A percentile compares a stretch with the other conserved stretches of the same genome.
Conservation (phyloP, 2,113 vertebrate species). For the Ranitomeya variabilis region DNA sequence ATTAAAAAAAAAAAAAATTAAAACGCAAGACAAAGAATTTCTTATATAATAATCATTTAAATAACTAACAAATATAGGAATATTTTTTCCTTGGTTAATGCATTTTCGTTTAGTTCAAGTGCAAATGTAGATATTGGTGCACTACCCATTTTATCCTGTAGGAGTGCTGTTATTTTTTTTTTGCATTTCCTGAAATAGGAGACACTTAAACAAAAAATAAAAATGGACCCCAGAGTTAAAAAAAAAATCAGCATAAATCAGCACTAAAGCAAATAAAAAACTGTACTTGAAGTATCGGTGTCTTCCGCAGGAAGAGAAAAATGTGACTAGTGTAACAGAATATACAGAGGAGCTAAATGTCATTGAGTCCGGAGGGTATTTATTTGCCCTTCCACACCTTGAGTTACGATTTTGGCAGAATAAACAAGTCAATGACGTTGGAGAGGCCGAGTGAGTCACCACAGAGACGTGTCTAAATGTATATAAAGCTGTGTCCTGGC, state of each 20-base stretch:
- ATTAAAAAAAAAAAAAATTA: too few species aligned
- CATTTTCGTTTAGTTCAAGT: too few species aligned
- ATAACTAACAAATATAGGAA: too few species aligned
- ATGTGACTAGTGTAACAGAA: neutral
- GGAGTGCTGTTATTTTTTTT: neutral
- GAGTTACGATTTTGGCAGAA: conserved; percentile 13
- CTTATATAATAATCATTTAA: too few species aligned
- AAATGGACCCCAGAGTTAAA: neutral
- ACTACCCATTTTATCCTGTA: neutral
- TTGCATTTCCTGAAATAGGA: neutral
- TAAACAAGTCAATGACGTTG: conserved; percentile 31
- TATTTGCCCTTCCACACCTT: conserved; percentile 36
- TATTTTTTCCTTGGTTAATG: too few species aligned
- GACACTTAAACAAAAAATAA: neutral
- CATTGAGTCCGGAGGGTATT: neutral
- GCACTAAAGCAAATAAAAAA: neutral
- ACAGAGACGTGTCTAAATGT: neutral
- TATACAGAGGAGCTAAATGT: neutral
- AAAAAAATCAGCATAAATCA: neutral
- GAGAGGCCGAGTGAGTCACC: conserved; percentile 7
- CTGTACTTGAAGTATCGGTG: neutral
- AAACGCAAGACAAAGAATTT: too few species aligned
- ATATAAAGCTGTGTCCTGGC: neutral
- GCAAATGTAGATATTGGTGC: too few species aligned
- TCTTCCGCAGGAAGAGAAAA: neutral